These are phyloP conservation scores for Trinectes maculatus DNA, from an alignment of 2,113 vertebrate genomes.

Conservation along the genomic window DNA sequence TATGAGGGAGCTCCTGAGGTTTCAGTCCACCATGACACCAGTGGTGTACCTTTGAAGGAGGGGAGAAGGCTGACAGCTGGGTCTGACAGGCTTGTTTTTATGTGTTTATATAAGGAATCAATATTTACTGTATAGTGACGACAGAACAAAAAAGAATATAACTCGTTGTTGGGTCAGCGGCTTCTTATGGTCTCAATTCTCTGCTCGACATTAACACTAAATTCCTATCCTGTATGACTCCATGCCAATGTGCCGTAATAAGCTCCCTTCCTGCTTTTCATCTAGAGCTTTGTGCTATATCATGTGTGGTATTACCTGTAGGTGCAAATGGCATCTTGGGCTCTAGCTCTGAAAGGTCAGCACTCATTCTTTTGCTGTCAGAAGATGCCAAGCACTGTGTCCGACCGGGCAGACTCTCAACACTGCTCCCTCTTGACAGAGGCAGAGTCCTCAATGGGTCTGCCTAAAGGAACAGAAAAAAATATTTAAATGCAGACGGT, in stretches of 20 bases:
- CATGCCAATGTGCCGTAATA: not conserved
- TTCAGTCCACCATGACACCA: slow-evolving; percentile 4
- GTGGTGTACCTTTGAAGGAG: not conserved
- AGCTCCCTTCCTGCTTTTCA: not conserved
- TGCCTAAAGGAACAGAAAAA: slow-evolving; percentile 74
- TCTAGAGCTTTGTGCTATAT: not conserved
- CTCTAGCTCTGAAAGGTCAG: slow-evolving; percentile 96
- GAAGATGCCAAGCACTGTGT: slow-evolving; percentile 84
- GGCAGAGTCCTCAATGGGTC: slow-evolving; percentile 89
- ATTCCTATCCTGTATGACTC: not conserved
- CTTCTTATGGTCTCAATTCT: not conserved
- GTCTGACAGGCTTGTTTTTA: not conserved
- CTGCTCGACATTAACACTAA: not conserved
- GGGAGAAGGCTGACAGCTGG: not conserved
- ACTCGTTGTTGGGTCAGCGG: not conserved
- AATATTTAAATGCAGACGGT: not conserved
- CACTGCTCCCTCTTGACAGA: slow-evolving; percentile 93
- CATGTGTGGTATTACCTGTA: slow-evolving; percentile 84
- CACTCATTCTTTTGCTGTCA: slow-evolving; percentile 94
- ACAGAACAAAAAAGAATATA: slow-evolving; percentile 21
- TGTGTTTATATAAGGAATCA: slow-evolving; percentile 8
- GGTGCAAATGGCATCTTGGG: slow-evolving; percentile 86
- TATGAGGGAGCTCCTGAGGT: not conserved
- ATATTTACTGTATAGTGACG: slow-evolving; percentile 27
- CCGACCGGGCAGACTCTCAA: slow-evolving; percentile 91